These are phyloP conservation scores for Hafferia zeledoni DNA, from an alignment of 2,797 vertebrate genomes.

Conservation along the genomic window DNA sequence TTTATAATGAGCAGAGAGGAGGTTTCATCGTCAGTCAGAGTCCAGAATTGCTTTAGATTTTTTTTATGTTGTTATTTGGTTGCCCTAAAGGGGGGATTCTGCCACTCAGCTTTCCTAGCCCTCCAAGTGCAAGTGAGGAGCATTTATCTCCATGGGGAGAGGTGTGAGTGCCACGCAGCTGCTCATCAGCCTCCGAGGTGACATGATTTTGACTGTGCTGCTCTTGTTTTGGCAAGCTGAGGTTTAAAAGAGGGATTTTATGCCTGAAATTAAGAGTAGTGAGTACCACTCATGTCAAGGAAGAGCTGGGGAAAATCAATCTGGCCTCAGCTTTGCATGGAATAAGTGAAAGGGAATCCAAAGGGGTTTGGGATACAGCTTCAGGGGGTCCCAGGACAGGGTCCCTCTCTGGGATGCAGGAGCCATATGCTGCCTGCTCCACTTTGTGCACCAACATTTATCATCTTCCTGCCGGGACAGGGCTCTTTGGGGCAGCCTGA, in stretches of 20 bases:
- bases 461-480: neutral
- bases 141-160: neutral
- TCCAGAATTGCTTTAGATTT: conserved; percentile 30
- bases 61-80: conserved; percentile 7
- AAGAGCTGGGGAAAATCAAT: neutral
- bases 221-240: neutral
- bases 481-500: neutral
- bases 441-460: accelerated
- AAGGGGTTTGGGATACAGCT: neutral
- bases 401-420: neutral
- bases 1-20: conserved; percentile 65
- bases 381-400: neutral
- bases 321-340: accelerated
- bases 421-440: neutral
- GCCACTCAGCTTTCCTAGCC: neutral
- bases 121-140: neutral
- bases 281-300: neutral
- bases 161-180: accelerated
- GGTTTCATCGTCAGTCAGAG: conserved; percentile 23
- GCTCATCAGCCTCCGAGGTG: neutral
- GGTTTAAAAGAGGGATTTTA: neutral
- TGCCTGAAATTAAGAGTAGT: neutral
- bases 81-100: conserved; percentile 28
- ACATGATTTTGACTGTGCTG: accelerated
- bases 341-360: neutral